Conservation (phyloP, 2,888 invertebrate genomes). For the Balanococcus diminutus region DNA sequence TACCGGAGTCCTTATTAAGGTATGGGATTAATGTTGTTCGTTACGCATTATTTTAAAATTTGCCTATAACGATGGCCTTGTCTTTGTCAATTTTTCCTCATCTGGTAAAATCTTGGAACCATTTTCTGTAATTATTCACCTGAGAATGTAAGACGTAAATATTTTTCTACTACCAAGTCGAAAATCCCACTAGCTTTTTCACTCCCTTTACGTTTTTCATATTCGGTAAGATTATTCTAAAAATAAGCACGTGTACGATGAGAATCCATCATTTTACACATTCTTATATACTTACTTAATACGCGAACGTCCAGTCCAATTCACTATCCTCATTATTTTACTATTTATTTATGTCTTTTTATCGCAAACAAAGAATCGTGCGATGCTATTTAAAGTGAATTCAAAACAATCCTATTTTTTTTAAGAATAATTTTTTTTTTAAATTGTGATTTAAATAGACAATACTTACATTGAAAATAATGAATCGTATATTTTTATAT, state of each 20-base stretch:
- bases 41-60: conserved; percentile 18
- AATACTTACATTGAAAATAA: background rate
- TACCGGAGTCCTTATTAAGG: conserved; percentile 20
- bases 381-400: background rate
- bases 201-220: background rate
- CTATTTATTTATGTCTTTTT: background rate
- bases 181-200: background rate
- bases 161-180: background rate
- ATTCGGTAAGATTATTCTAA: background rate
- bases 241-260: conserved; percentile 35
- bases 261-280: conserved; percentile 8
- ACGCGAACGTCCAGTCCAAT: background rate
- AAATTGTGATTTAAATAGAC: no score
- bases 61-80: background rate
- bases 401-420: background rate
- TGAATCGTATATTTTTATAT: background rate
- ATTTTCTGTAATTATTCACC: conserved; percentile 2
- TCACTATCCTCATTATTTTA: background rate
- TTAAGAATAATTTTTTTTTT: no score
- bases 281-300: background rate
- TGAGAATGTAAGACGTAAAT: conserved; percentile 15
- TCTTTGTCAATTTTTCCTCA: conserved; percentile 35
- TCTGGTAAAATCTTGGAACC: conserved; percentile 17
- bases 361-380: background rate
- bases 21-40: conserved; percentile 34